Percentiles rank a stretch among this genome's conserved stretches.
Conservation (phyloP, 1,140 invertebrate species). For the Cyphomyrmex costatus region DNA sequence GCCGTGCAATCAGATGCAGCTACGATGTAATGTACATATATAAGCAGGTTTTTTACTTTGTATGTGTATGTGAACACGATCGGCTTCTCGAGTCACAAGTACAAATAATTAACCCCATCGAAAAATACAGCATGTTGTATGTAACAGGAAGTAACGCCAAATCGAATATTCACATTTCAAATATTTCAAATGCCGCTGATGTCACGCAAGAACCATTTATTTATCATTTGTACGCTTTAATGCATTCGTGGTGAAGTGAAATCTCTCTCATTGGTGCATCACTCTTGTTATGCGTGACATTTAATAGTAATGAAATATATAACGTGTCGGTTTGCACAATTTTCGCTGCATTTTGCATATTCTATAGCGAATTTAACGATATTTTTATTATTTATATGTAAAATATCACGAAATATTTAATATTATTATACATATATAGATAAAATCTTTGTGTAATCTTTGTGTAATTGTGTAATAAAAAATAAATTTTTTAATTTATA, state of each 20-base stretch:
- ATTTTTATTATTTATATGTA: background rate
- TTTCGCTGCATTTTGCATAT: constrained; percentile 26
- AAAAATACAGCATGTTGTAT: constrained; percentile 45
- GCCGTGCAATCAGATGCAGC: constrained; percentile 29
- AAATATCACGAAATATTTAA: background rate
- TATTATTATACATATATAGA: background rate
- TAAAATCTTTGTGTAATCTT: background rate
- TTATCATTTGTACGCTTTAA: constrained; percentile 45
- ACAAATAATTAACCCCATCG: background rate
- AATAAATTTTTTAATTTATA: no score
- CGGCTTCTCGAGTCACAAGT: constrained; percentile 5
- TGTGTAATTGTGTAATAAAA: no score
- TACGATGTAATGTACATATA: constrained; percentile 20
- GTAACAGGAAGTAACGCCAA: constrained; percentile 10
- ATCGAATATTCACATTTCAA: constrained; percentile 32
- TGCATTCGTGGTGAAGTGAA: constrained; percentile 29
- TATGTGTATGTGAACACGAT: background rate
- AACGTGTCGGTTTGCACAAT: background rate
- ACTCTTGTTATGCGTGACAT: constrained; percentile 43
- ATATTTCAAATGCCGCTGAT: constrained; percentile 35
- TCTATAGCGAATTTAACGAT: background rate
- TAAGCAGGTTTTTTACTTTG: background rate
- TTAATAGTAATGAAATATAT: constrained; percentile 48
- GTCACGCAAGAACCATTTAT: constrained; percentile 38
- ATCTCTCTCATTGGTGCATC: constrained; percentile 16